These are phyloP conservation scores for Drosophila barbarae DNA, from an alignment of 2,888 invertebrate species.

Conservation along the genomic window DNA sequence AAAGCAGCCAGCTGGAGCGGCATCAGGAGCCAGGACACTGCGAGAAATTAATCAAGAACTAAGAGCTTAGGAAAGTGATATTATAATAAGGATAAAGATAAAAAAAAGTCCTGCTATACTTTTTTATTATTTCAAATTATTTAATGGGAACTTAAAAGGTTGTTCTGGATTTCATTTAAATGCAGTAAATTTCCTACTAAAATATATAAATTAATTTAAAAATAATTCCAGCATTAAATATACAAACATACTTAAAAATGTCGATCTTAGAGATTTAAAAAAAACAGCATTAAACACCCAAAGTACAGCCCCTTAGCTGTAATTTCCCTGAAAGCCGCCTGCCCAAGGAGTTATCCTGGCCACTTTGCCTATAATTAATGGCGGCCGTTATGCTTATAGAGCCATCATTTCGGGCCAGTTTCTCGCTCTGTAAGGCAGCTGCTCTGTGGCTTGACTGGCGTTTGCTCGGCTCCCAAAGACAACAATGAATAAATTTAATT, in stretches of 20 bases:
- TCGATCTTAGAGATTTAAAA: too few species aligned
- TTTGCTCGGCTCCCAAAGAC: conserved; percentile 55
- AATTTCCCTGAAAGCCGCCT: not conserved
- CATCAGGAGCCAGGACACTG: too few species aligned
- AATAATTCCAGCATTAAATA: not conserved
- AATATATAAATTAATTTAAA: not conserved
- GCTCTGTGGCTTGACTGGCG: conserved; percentile 37
- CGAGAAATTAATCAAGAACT: too few species aligned
- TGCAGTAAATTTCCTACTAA: not conserved
- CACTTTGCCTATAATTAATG: conserved; percentile 8
- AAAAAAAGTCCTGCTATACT: not conserved
- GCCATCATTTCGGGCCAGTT: conserved; percentile 14
- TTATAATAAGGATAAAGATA: not conserved
- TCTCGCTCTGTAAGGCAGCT: conserved; percentile 32
- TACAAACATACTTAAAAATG: too few species aligned
- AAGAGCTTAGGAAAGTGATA: too few species aligned
- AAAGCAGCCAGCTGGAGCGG: too few species aligned
- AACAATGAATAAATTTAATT: conserved; percentile 73
- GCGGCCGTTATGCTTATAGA: conserved; percentile 1
- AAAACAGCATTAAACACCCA: not conserved
- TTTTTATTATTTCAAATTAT: not conserved
- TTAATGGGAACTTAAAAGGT: not conserved
- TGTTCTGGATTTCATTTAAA: not conserved
- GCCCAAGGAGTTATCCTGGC: conserved; percentile 5
- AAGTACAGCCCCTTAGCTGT: conserved; percentile 1